These are phyloP conservation scores for Elephas maximus DNA, from an alignment of 2,113 vertebrate species.

Conservation along the genomic window DNA sequence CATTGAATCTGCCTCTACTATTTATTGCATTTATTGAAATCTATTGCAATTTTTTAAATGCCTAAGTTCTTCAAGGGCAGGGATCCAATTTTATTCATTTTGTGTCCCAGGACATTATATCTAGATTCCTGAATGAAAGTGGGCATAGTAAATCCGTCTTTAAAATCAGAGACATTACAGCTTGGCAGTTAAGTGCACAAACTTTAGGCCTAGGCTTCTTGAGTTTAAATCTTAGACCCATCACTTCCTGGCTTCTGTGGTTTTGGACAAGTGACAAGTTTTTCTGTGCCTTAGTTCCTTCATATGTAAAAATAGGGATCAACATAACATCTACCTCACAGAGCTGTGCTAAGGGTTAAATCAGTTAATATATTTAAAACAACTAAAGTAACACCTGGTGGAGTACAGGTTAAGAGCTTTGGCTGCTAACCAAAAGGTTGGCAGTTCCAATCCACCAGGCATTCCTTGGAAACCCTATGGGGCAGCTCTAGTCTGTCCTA, in stretches of 20 bases:
- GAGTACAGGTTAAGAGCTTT: no score
- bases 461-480: no score
- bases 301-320: not conserved
- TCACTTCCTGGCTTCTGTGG: conserved; percentile 7
- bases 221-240: not conserved
- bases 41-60: not conserved
- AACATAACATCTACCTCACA: not conserved
- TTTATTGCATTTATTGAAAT: not conserved
- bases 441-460: no score
- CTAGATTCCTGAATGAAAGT: not conserved
- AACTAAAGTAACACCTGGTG: conserved; percentile 13
- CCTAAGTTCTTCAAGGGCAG: not conserved
- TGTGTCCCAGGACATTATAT: not conserved
- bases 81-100: not conserved
- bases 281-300: no score
- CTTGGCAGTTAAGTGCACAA: conserved; percentile 13
- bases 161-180: not conserved
- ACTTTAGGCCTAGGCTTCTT: not conserved
- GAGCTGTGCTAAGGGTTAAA: not conserved
- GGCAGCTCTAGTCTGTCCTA: no score
- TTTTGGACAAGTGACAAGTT: not conserved
- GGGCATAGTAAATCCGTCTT: not conserved
- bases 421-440: no score
- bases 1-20: not conserved
- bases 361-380: conserved; percentile 38